These are phyloP conservation scores for Portunus trituberculatus DNA, from an alignment of 1,140 invertebrate species.

Conservation along the genomic window DNA sequence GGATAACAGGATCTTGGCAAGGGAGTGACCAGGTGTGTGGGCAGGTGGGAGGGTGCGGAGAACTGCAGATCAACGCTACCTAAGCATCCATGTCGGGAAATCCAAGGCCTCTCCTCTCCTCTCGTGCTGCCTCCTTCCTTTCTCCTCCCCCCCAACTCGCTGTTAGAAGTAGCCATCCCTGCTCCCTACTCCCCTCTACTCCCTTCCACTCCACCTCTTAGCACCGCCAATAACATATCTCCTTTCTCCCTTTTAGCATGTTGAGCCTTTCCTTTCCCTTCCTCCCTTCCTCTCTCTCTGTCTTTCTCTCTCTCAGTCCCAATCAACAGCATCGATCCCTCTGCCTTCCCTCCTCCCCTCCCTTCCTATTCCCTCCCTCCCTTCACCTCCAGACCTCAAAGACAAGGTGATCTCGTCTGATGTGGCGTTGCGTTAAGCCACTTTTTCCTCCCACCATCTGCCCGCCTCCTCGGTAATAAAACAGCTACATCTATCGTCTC, in stretches of 20 bases:
- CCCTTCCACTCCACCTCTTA: too few species aligned
- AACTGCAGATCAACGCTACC: neutral
- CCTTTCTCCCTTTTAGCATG: neutral
- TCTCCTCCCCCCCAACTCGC: neutral
- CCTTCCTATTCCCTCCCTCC: too few species aligned
- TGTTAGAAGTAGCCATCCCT: neutral
- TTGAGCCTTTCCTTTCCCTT: neutral
- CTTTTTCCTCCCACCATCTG: too few species aligned
- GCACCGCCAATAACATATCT: too few species aligned
- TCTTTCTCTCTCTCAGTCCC: neutral
- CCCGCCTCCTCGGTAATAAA: too few species aligned
- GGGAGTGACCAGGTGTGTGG: neutral
- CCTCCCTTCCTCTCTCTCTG: too few species aligned
- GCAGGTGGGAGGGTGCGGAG: neutral
- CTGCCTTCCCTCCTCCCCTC: neutral
- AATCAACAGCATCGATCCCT: neutral
- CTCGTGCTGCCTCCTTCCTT: neutral
- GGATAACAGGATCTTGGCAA: neutral
- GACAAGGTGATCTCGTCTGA: too few species aligned
- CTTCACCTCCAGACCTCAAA: too few species aligned
- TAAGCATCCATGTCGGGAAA: neutral
- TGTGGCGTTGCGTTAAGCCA: too few species aligned
- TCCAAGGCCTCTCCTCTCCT: neutral
- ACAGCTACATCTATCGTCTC: too few species aligned
- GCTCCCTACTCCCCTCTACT: neutral